Base-by-base conservation (phyloP, 2,113 vertebrate genomes). In the Anoura caudifer region DNA sequence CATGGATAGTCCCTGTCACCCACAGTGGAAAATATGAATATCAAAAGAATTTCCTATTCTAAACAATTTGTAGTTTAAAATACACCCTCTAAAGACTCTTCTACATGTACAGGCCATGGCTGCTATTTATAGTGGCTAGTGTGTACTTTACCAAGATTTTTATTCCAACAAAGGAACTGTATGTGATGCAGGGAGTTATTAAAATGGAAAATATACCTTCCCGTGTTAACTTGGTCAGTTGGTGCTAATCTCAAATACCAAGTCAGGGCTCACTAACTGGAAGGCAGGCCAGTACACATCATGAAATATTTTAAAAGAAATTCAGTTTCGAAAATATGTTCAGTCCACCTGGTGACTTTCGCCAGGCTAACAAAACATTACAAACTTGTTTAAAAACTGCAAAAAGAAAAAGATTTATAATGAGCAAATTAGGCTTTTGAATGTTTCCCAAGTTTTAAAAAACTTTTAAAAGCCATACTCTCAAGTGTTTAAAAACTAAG, bases 21-120 rank as follows among this genome's bases (percentile, higher is more conserved):
- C 3, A 93, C 95, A 94, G 81, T 98, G 98, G 98, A 98, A 98
- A 98, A 98, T 98, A 95, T 96, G 98, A 97, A 98, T 95, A 96
- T 97, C 95, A 95, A 93, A 98, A 98, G 98, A 98, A 98, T 99
- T 98, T 99, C 98, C 98, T 98, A 97, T 96, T 98, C 97, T 96
- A 99, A 99, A 99, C 98, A 98, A 98, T 59, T 63, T 96, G 97
- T 80, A 89, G 97, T 98, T 98, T 98, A 98, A 98, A 98, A 98
- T 98, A 98, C 65, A 87, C 97, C 97, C 98, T 97, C 96, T 54
- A 96, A 97, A 98, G 98, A 98, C 97, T 97, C 97, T 98, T 81
- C 94, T 96, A 96, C 92, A 97, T 88, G 97, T 97, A 98, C 98
- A 98, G 98, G 95, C 98, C 95, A 93, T 0, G 0, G 87, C 6